Percentiles rank a stretch among this genome's conserved stretches.
Evolutionary conservation across 2,797 vertebrate species (phyloP).

Genomic region (Alfaro cultratus): DNA sequence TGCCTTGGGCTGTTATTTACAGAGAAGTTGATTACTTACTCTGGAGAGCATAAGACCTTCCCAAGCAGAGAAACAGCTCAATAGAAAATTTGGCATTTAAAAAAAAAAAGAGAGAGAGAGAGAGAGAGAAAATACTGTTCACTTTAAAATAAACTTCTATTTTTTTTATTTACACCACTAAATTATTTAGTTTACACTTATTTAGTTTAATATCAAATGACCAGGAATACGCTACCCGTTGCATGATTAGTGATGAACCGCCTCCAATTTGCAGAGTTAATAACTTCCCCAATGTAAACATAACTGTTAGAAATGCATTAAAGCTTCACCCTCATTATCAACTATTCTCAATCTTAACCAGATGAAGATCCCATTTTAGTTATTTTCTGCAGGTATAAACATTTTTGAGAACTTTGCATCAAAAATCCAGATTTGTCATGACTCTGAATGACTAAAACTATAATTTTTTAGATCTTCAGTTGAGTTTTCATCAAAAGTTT

Average conservation of each 20-base stretch:
- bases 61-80: neutral
- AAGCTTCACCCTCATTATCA: neutral
- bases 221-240: neutral
- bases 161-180: neutral
- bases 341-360: neutral
- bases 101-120: too few relatives aligned
- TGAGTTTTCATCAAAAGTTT: neutral
- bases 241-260: neutral
- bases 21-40: neutral
- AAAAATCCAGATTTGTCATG: neutral
- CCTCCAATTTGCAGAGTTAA: neutral
- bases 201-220: neutral
- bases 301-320: neutral
- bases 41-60: neutral
- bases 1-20: neutral
- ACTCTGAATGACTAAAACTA: neutral
- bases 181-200: too few relatives aligned
- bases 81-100: neutral
- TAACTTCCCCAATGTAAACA: neutral
- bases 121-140: neutral
- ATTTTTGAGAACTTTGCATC: neutral
- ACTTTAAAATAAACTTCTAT: neutral
- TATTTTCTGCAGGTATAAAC: neutral
- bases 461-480: neutral
- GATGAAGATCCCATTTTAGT: neutral